Percentiles rank a stretch among this genome's conserved stretches.
Evolutionary conservation across 2,888 invertebrate species (phyloP).

Genomic region (Platycheirus albimanus): DNA sequence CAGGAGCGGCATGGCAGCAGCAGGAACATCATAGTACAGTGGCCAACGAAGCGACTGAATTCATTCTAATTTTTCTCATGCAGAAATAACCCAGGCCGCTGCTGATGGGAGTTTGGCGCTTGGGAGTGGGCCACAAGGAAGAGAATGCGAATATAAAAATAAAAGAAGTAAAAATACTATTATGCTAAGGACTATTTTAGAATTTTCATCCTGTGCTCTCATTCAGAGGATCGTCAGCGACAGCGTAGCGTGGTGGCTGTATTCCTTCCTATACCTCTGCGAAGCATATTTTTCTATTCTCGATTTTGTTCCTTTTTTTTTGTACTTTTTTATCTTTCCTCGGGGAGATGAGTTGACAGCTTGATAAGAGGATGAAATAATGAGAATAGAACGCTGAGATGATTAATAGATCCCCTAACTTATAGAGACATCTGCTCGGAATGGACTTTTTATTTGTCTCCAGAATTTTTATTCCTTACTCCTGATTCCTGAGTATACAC

Average conservation of each 20-base stretch:
- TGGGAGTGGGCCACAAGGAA: too few relatives aligned
- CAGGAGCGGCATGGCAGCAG: conserved; percentile 6
- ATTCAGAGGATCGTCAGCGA: conserved; percentile 48
- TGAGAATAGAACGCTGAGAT: conserved; percentile 74
- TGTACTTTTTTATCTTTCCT: conserved; percentile 28
- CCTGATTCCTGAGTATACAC: neutral
- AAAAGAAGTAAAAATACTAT: conserved; percentile 46
- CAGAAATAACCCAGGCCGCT: conserved; percentile 69
- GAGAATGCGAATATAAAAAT: conserved; percentile 34
- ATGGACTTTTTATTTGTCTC: conserved; percentile 7
- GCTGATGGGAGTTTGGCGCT: too few relatives aligned
- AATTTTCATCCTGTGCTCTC: conserved; percentile 66
- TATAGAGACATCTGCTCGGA: conserved; percentile 69
- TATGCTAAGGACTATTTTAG: conserved; percentile 73
- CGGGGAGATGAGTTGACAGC: conserved; percentile 69
- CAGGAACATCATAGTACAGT: conserved; percentile 5
- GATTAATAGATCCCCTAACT: conserved; percentile 74
- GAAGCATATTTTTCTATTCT: conserved; percentile 49
- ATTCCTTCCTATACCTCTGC: conserved; percentile 43
- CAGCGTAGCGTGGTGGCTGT: neutral
- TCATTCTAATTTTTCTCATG: conserved; percentile 70
- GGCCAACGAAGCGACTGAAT: conserved; percentile 69
- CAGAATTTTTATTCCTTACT: neutral
- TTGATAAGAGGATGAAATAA: conserved; percentile 74
- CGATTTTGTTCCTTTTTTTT: conserved; percentile 39